Conservation (phyloP, 2,113 vertebrate species). For the Ornithorhynchus anatinus region DNA sequence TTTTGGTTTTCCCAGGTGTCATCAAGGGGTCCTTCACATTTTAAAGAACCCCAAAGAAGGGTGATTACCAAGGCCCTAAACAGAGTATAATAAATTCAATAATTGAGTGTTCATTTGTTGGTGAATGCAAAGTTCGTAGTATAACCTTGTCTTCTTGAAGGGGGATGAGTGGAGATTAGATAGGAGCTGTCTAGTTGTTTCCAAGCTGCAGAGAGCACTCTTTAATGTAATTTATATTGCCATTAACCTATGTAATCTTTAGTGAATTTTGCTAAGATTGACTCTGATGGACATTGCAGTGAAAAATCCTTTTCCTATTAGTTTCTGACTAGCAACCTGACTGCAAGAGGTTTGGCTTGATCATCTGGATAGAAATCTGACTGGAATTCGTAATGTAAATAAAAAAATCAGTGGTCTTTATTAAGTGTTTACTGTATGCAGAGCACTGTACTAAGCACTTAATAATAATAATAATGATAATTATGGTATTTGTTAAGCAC, state of each 20-base stretch:
- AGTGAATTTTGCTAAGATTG: not conserved
- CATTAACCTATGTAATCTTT: not conserved
- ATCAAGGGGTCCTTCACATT: not conserved
- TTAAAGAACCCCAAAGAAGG: not conserved
- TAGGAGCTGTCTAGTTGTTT: not conserved
- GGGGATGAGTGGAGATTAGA: not conserved
- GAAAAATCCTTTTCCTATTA: not conserved
- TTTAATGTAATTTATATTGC: not conserved
- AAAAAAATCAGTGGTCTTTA: too few relatives aligned
- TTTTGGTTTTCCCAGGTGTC: not conserved
- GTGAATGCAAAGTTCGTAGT: not conserved
- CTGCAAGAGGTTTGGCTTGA: not conserved
- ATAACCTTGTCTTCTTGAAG: not conserved
- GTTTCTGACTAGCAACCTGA: not conserved
- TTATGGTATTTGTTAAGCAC: too few relatives aligned
- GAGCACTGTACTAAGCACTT: too few relatives aligned
- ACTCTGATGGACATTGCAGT: not conserved
- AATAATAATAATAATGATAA: too few relatives aligned
- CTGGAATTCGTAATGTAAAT: too few relatives aligned
- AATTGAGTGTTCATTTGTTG: not conserved
- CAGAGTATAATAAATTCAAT: not conserved
- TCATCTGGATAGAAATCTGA: not conserved
- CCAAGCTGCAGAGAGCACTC: not conserved
- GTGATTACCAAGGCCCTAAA: not conserved
- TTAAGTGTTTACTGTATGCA: too few relatives aligned